phyloP scores from a whole-genome alignment of 2,797 vertebrate species.

The Pristis pectinata region DNA sequence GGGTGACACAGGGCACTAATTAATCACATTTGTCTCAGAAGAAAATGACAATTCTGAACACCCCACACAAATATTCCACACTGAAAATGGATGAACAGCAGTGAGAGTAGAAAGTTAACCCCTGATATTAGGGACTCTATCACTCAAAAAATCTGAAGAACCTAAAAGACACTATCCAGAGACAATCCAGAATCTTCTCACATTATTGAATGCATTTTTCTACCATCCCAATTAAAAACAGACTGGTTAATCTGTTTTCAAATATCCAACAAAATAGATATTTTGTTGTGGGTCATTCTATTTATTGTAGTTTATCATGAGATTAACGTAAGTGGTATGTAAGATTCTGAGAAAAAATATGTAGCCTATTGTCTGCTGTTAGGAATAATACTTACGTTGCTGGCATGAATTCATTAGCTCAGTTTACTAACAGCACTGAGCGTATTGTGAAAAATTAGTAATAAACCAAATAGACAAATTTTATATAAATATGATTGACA shows the following conservation, averaged over 20 bases:
- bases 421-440: neutral
- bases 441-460: neutral
- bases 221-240: neutral
- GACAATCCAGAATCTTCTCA: neutral
- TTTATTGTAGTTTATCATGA: neutral
- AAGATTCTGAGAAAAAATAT: neutral
- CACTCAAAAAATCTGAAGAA: neutral
- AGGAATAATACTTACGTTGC: neutral
- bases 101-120: neutral
- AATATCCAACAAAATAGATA: neutral
- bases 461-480: neutral
- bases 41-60: neutral
- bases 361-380: neutral
- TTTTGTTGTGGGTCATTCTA: neutral
- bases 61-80: neutral
- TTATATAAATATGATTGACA: neutral
- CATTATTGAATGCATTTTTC: neutral
- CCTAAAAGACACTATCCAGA: too few relatives aligned
- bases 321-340: neutral
- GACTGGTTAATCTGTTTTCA: neutral
- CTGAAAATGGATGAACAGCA: neutral
- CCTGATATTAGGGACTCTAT: neutral
- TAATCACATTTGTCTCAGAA: neutral
- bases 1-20: neutral
- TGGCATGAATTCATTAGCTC: neutral